Percentiles rank a stretch among this genome's conserved stretches.
phyloP scores from a whole-genome alignment of 2,888 invertebrate genomes.

The Andricus curvator region DNA sequence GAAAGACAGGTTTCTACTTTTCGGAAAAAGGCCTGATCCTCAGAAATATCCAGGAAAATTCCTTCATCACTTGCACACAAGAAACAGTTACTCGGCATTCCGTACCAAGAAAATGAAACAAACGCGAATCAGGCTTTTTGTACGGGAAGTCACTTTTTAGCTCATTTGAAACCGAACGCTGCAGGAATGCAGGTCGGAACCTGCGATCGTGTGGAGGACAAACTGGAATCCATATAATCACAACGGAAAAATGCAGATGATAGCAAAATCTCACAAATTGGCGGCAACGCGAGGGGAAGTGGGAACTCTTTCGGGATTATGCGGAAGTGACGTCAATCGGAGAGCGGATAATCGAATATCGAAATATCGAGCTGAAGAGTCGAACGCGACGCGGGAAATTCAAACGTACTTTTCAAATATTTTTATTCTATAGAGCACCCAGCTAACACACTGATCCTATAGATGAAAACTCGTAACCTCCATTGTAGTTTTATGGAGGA shows the following conservation, averaged over 20 bases:
- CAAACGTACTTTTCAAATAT: neutral
- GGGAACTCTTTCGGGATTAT: neutral
- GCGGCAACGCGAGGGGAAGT: neutral
- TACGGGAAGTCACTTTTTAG: neutral
- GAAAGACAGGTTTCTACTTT: constrained; percentile 69
- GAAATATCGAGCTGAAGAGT: neutral
- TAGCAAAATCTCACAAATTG: constrained; percentile 58
- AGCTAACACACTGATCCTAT: too few relatives aligned
- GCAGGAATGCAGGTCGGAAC: neutral
- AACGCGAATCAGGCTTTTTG: neutral
- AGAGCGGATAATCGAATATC: neutral
- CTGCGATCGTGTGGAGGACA: neutral
- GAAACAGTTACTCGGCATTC: constrained; percentile 69
- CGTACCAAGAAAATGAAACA: neutral
- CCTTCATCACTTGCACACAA: constrained; percentile 75
- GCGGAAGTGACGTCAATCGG: neutral
- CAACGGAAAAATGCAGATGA: constrained; percentile 23
- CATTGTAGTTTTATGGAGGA: too few relatives aligned
- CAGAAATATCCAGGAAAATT: constrained; percentile 69
- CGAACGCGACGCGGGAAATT: neutral
- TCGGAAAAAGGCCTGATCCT: constrained; percentile 60
- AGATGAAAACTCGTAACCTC: accelerated
- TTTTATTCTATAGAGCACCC: accelerated
- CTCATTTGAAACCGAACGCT: neutral
- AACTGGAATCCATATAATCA: constrained; percentile 29